Conservation (phyloP, 2,113 vertebrate genomes). For the Menura novaehollandiae region DNA sequence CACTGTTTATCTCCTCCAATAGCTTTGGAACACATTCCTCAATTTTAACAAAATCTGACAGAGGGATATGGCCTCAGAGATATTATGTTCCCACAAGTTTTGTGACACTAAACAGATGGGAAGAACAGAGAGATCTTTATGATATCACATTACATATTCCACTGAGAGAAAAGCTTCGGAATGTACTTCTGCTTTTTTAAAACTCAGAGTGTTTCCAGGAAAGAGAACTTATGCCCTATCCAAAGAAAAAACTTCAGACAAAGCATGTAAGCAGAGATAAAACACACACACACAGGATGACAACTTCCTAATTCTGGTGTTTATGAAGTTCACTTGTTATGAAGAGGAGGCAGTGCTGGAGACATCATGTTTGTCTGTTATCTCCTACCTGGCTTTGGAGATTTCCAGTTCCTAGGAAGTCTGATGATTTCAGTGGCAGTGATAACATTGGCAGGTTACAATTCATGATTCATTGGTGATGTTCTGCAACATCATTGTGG, state of each 20-base stretch:
- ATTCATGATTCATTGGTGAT: background rate
- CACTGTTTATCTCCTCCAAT: background rate
- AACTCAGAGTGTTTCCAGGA: background rate
- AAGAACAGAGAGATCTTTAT: slow-evolving; percentile 6
- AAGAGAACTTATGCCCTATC: background rate
- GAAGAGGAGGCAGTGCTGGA: background rate
- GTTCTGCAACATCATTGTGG: background rate
- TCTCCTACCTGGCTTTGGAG: background rate
- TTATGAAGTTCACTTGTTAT: background rate
- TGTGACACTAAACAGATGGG: slow-evolving; percentile 36
- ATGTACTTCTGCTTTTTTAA: background rate
- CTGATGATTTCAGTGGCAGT: background rate
- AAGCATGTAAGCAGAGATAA: background rate
- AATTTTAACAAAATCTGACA: background rate
- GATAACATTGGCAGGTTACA: background rate
- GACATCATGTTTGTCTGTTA: background rate
- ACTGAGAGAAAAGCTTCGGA: background rate
- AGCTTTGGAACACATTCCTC: background rate
- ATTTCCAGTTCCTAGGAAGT: background rate
- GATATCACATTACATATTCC: background rate
- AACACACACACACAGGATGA: background rate
- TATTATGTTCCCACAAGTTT: background rate
- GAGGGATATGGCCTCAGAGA: background rate
- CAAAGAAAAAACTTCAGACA: background rate
- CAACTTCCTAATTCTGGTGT: background rate